A percentile compares a stretch with the other conserved stretches of the same genome.
Evolutionary conservation across 2,113 vertebrate genomes (phyloP).

Genomic region (Halichoeres trimaculatus): DNA sequence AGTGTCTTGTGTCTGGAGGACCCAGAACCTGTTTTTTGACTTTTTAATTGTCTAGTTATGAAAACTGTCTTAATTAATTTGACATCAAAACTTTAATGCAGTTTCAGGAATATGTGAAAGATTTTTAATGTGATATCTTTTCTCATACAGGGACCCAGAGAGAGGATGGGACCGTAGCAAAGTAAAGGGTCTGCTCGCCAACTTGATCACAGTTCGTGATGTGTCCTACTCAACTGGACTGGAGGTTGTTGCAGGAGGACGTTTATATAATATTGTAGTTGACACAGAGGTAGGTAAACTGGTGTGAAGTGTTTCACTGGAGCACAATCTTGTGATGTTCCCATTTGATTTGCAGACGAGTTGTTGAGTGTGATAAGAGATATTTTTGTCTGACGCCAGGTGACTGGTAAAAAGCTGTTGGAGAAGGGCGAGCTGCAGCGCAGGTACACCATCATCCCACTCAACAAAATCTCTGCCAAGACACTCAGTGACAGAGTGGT

Average conservation of each 20-base stretch:
- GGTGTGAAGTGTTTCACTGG: background rate
- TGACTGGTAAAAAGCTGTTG: conserved; percentile 93
- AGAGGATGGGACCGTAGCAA: conserved; percentile 86
- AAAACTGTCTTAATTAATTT: background rate
- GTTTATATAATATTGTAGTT: conserved; percentile 93
- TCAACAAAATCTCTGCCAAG: conserved; percentile 93
- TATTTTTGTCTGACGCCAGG: conserved; percentile 72
- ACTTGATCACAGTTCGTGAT: conserved; percentile 88
- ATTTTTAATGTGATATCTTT: background rate
- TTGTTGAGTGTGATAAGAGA: background rate
- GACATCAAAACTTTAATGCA: background rate
- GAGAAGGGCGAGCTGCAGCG: conserved; percentile 91
- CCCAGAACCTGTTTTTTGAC: background rate
- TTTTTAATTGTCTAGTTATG: background rate
- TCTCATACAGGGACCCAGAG: conserved; percentile 87
- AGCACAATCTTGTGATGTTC: background rate
- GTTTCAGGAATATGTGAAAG: background rate
- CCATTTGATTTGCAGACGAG: background rate
- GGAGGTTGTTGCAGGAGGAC: conserved; percentile 91
- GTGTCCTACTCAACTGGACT: conserved; percentile 88
- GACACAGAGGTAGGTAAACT: conserved; percentile 90
- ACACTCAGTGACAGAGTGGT: conserved; percentile 82
- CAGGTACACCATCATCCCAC: conserved; percentile 94
- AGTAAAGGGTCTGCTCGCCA: conserved; percentile 92
- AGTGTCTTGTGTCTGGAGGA: too few species aligned